Percentiles rank a stretch among this genome's conserved stretches.
These are phyloP conservation scores for Gila orcuttii DNA, from an alignment of 2,113 vertebrate species.

Conservation along the genomic window DNA sequence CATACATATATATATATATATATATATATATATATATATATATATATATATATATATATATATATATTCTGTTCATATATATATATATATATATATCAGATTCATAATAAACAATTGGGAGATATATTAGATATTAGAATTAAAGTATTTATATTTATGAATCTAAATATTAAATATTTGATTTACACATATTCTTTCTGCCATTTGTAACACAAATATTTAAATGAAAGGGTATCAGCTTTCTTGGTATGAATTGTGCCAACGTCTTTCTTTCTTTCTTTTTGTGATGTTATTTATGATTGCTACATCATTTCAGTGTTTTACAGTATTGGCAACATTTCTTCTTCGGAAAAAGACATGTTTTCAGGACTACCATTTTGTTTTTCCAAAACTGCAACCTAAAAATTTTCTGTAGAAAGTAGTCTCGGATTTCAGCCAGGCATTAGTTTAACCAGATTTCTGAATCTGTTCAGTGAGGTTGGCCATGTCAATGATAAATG, in stretches of 20 bases:
- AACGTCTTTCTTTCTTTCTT: neutral
- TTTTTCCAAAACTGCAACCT: neutral
- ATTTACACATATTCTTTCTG: neutral
- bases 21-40: too few relatives aligned
- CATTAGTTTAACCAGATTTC: neutral
- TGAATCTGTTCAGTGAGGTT: slow-evolving; percentile 23
- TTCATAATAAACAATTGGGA: neutral
- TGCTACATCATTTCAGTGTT: neutral
- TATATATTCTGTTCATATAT: too few relatives aligned
- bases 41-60: neutral
- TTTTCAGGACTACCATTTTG: too few relatives aligned
- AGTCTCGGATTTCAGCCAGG: neutral
- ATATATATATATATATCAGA: neutral
- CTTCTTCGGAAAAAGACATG: too few relatives aligned
- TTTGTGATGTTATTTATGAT: neutral
- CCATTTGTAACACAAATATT: neutral
- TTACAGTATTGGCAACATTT: neutral
- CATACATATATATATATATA: neutral
- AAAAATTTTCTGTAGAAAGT: neutral
- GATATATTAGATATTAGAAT: neutral
- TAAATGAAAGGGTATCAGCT: neutral
- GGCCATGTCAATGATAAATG: slow-evolving; percentile 64
- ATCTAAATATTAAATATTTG: neutral
- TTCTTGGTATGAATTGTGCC: neutral
- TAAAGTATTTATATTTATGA: neutral